phyloP scores from a whole-genome alignment of 2,888 invertebrate genomes.

The Cordylochernes scorpioides region DNA sequence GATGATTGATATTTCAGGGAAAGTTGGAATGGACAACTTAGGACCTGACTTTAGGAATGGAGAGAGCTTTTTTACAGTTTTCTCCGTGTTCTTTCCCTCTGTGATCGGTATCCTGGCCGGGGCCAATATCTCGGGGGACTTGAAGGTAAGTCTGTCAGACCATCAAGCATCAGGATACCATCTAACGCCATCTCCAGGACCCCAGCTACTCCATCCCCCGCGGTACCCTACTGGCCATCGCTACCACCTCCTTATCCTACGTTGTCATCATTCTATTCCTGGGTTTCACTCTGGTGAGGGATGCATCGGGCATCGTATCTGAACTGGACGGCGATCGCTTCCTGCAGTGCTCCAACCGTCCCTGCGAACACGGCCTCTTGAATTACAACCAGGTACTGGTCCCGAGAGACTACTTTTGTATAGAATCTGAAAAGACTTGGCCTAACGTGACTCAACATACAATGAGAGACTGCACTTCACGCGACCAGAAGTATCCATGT shows the following conservation, averaged over 20 bases:
- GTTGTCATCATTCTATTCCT: slow-evolving; percentile 6
- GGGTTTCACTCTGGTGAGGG: slow-evolving; percentile 7
- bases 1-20: slow-evolving; percentile 12
- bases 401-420: too few relatives aligned
- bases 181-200: slow-evolving; percentile 18
- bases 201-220: slow-evolving; percentile 27
- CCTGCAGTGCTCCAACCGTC: slow-evolving; percentile 4
- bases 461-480: too few relatives aligned
- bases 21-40: slow-evolving; percentile 17
- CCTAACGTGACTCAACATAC: too few relatives aligned
- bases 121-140: slow-evolving; percentile 54
- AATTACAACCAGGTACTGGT: slow-evolving; percentile 12
- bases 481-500: too few relatives aligned
- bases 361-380: slow-evolving; percentile 6
- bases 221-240: slow-evolving; percentile 24
- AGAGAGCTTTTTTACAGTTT: slow-evolving; percentile 19
- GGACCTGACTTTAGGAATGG: slow-evolving; percentile 17
- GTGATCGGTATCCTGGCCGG: slow-evolving; percentile 15
- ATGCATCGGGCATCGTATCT: slow-evolving; percentile 6
- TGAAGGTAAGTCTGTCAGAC: too few relatives aligned
- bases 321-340: slow-evolving; percentile 4
- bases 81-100: slow-evolving; percentile 21
- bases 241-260: slow-evolving; percentile 21
- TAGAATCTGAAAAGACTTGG: too few relatives aligned
- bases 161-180: too few relatives aligned